Percentiles rank a stretch among this genome's conserved stretches.
These are phyloP conservation scores for Phylloscopus trochiloides DNA, from an alignment of 2,113 vertebrate genomes.

Conservation along the genomic window DNA sequence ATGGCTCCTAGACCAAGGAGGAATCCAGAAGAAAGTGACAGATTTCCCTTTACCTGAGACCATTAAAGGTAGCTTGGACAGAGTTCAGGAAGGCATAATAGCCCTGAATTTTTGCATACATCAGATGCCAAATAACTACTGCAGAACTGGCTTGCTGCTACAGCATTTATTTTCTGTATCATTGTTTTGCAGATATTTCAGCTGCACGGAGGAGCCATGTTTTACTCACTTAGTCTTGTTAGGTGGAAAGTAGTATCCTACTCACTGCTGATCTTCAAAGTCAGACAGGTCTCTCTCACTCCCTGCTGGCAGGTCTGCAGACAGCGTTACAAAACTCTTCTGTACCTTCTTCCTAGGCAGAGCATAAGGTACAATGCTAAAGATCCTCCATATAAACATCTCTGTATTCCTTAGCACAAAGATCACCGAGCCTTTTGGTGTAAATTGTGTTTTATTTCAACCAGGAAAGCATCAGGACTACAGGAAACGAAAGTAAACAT, in stretches of 20 bases:
- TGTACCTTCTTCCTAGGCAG: neutral
- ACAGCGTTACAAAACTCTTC: neutral
- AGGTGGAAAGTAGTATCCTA: neutral
- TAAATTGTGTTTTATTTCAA: neutral
- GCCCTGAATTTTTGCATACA: neutral
- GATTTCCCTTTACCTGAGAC: neutral
- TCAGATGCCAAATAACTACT: neutral
- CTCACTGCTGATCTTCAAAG: neutral
- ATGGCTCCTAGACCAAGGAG: neutral
- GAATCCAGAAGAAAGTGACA: neutral
- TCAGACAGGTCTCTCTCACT: neutral
- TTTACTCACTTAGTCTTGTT: neutral
- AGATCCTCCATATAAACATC: neutral
- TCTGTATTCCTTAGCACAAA: neutral
- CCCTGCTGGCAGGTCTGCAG: neutral
- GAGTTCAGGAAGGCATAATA: neutral
- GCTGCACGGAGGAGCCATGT: neutral
- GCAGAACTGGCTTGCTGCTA: neutral
- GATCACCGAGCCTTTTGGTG: neutral
- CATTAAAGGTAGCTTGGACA: neutral
- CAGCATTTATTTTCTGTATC: neutral
- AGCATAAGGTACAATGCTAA: neutral
- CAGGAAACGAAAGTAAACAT: neutral
- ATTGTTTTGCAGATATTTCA: neutral
- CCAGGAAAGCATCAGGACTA: neutral